Evolutionary conservation across 2,888 invertebrate species (phyloP), one percentile per base, ranked within the genome.

Genomic region (Ctenicera cuprea): DNA sequence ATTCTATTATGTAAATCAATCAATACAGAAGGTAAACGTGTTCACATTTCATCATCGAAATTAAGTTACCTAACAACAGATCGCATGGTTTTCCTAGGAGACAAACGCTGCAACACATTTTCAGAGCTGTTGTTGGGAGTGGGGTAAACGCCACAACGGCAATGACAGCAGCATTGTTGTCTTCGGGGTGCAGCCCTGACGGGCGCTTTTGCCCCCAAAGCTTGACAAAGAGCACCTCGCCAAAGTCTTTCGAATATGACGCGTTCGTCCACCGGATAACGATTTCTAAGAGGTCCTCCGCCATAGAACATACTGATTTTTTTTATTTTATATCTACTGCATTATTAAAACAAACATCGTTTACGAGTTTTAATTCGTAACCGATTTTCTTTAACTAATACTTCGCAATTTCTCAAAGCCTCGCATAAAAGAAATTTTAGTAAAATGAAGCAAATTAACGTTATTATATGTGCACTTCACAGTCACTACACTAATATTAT

Each of bases 231-330:
- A 3, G 87, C 87, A 68, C 93, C 93, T 50, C 92, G 90, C 94
- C 94, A 94, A 64, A 94, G 88, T 18, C 93, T 88, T 81, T 94
- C 93, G 85, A 94, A 94, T 69, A 93, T 91, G 41, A 91, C 88
- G 74, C 92, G 89, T 80, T 92, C 91, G 80, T 91, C 90, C 20
- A 87, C 86, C n/a, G 87, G 86, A 63, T 87, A 87, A 8, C 88
- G 86, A 78, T 87, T 87, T 48, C 86, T 82, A 43, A 62, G 37
- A 37, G 54, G 54, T 5, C 64, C 71, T 83, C 85, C 89, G 85
- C 87, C 87, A 78, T 88, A 88, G 83, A 77, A 80, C 80, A 80
- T 79, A 33, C 37, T 59, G 14, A 33, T 37, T n/a, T 26, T n/a
- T n/a, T 33, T 18, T 61, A 26, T 3, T n/a, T 16, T 14, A 50